Evolutionary conservation across 2,888 invertebrate species (phyloP).

Genomic region (Spodoptera exigua): DNA sequence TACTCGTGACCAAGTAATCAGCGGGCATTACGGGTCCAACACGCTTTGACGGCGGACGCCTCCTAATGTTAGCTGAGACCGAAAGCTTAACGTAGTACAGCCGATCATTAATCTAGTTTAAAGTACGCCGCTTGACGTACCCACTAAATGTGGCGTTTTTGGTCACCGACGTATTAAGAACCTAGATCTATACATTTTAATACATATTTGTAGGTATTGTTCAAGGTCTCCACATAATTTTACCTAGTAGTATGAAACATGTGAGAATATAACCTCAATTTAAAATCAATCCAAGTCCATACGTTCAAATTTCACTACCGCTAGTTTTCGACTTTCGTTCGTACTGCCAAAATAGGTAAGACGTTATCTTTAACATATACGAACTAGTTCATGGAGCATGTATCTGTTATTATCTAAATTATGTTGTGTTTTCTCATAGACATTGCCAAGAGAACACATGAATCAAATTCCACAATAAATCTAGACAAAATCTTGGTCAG

Average conservation of each 20-base stretch:
- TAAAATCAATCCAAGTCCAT: not conserved
- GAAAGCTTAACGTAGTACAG: conserved; percentile 56
- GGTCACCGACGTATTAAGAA: conserved; percentile 23
- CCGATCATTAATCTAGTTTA: conserved; percentile 60
- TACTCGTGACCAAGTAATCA: conserved; percentile 54
- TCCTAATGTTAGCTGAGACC: conserved; percentile 54
- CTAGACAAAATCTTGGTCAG: too few species aligned
- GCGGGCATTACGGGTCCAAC: conserved; percentile 44
- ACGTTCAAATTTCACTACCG: too few species aligned
- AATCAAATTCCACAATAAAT: not conserved
- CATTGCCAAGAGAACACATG: not conserved
- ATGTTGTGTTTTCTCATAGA: too few species aligned
- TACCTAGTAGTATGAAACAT: not conserved
- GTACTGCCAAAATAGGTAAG: not conserved
- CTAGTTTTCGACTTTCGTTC: not conserved
- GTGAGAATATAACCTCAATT: not conserved
- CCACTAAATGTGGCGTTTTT: conserved; percentile 47
- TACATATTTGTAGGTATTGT: not conserved
- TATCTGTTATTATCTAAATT: too few species aligned
- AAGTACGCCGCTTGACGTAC: conserved; percentile 47
- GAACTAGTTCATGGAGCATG: too few species aligned
- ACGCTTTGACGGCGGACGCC: conserved; percentile 51
- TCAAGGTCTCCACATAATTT: not conserved
- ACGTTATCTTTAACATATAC: too few species aligned
- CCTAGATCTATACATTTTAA: conserved; percentile 10